Percentiles rank a stretch among this genome's conserved stretches.
These are phyloP conservation scores for Ciconia nigra DNA, from an alignment of 2,797 vertebrate species.

Conservation along the genomic window DNA sequence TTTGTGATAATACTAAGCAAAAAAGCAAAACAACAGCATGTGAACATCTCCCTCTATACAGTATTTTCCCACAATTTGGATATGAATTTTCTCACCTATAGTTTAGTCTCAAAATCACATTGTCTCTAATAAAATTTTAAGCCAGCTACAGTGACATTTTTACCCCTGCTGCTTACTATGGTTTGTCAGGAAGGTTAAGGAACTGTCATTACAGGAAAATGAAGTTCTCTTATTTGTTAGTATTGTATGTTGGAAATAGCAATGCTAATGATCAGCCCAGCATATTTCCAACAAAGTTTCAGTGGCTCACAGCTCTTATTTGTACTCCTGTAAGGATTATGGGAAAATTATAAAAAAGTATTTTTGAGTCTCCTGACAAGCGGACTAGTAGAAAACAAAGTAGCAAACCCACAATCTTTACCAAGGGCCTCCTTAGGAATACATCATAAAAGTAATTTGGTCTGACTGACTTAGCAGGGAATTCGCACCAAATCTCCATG, in stretches of 20 bases:
- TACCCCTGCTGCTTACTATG: background rate
- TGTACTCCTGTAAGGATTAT: background rate
- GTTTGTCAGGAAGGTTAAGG: constrained; percentile 6
- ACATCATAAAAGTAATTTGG: background rate
- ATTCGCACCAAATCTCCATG: background rate
- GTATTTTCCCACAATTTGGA: background rate
- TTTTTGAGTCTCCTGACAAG: background rate
- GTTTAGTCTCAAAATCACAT: background rate
- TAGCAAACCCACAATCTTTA: background rate
- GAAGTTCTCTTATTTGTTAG: constrained; percentile 13
- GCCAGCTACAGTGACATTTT: background rate
- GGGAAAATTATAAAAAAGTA: background rate
- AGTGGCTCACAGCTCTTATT: background rate
- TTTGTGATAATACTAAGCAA: background rate
- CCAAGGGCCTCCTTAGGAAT: background rate
- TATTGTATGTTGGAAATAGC: background rate
- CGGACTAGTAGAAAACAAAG: background rate
- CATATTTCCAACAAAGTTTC: background rate
- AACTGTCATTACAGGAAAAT: constrained; percentile 1
- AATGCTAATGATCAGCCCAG: background rate
- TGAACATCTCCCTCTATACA: background rate
- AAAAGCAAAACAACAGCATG: background rate
- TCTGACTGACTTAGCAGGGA: background rate
- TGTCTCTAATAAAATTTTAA: constrained; percentile 17
- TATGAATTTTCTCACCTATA: constrained; percentile 5